These are phyloP conservation scores for Cotesia vestalis DNA, from an alignment of 1,140 invertebrate genomes.

Conservation along the genomic window DNA sequence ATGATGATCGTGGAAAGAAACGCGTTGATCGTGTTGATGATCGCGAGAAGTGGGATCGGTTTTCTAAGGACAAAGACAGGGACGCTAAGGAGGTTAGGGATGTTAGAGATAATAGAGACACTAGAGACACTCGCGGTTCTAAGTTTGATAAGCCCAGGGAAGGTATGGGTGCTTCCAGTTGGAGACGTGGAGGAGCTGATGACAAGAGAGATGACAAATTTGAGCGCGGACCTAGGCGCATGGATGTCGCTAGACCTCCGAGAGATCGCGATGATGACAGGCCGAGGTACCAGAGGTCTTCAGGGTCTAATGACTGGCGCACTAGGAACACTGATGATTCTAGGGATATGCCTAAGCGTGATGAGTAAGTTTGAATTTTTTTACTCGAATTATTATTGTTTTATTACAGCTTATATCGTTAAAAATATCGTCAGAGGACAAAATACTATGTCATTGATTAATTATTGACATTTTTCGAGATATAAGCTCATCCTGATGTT, in stretches of 20 bases:
- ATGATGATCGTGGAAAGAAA: slow-evolving; percentile 36
- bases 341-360: slow-evolving; percentile 31
- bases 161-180: neutral
- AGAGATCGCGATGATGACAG: slow-evolving; percentile 39
- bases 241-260: slow-evolving; percentile 41
- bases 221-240: slow-evolving; percentile 47
- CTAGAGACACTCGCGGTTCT: neutral
- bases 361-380: slow-evolving; percentile 30
- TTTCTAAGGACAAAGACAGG: slow-evolving; percentile 23
- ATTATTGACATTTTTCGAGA: too few relatives aligned
- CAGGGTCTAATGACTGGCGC: slow-evolving; percentile 37
- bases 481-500: too few relatives aligned
- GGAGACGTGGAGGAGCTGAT: slow-evolving; percentile 44
- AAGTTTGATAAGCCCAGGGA: slow-evolving; percentile 11
- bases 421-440: too few relatives aligned
- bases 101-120: too few relatives aligned
- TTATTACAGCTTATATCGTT: too few relatives aligned
- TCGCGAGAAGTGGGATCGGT: slow-evolving; percentile 16
- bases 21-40: slow-evolving; percentile 34
- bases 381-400: neutral
- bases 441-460: too few relatives aligned
- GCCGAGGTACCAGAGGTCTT: slow-evolving; percentile 31
- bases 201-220: slow-evolving; percentile 38
- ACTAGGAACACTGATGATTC: slow-evolving; percentile 27
- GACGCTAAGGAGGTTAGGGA: too few relatives aligned